Evolutionary conservation across 2,113 vertebrate genomes (phyloP), one percentile per base, ranked within the genome.

Genomic region (Lophotis ruficrista): DNA sequence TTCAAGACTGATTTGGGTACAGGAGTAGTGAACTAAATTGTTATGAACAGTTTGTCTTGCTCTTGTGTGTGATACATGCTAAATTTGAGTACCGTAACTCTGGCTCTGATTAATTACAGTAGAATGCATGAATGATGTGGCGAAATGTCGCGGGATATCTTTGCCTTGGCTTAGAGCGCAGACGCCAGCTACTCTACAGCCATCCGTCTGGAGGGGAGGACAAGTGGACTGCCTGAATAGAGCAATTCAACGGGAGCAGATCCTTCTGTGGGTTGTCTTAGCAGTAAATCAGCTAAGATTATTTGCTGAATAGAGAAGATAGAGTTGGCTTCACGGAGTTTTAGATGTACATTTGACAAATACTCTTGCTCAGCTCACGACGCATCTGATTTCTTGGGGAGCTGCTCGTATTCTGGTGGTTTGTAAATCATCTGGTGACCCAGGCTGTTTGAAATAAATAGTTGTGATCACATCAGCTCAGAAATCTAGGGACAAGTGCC

Each of bases 101-200:
- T 83, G 35, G 19, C 89, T 96, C 94, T 97, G 96, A 97, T 97
- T 98, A 98, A 98, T 98, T 97, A 95, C 91, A 88, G 86, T 73
- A 95, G 73, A 68, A 96, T 96, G 96, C 83, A 75, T 83, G 87
- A 87, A 87, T 14, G 10, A 70, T 79, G 33, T 4, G 71, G 92
- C 37, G 77, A 68, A 87, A 88, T 83, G 68, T 92, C 93, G 95
- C n/a, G 30, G 79, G 82, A 61, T 87, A 57, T 68, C 82, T 89
- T 93, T 90, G 97, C 96, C 89, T 96, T 97, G 97, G 86, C 96
- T 96, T 48, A 28, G 12, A 48, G 57, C 13, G 30, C 60, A 65
- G 71, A 33, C 10, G 13, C 60, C n/a, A 48, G 84, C 38, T 15
- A 37, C 62, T 69, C 62, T 58, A 31, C 77, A 78, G 73, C 57